Percentiles rank a stretch among this genome's conserved stretches.
Conservation (phyloP, 1,140 invertebrate species). For the Aphidius ervi region DNA sequence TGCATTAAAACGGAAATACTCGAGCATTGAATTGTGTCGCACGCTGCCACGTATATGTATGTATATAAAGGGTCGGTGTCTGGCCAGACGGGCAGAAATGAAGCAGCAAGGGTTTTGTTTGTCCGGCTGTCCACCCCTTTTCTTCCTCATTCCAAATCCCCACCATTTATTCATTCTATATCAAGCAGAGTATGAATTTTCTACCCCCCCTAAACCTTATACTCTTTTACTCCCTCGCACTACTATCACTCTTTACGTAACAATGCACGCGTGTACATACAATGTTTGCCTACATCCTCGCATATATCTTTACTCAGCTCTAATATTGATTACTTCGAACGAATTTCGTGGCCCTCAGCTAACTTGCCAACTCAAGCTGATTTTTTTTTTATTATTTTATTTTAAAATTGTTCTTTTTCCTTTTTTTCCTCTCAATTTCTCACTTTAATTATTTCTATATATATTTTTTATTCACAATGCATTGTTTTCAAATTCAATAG, state of each 20-base stretch:
- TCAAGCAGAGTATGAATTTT: background rate
- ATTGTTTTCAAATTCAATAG: no score
- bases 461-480: no score
- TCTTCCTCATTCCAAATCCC: conserved; percentile 31
- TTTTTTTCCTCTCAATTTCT: no score
- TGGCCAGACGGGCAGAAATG: conserved; percentile 53
- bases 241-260: conserved; percentile 28
- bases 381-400: background rate
- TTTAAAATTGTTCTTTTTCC: no score
- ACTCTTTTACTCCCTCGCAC: background rate
- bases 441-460: no score
- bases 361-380: background rate
- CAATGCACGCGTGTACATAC: conserved; percentile 40
- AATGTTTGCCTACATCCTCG: conserved; percentile 45
- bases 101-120: conserved; percentile 55
- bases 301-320: conserved; percentile 42
- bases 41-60: conserved; percentile 21
- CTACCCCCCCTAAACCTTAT: background rate
- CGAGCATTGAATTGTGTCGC: conserved; percentile 16
- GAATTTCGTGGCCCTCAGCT: conserved; percentile 33
- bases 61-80: conserved; percentile 43
- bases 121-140: conserved; percentile 50
- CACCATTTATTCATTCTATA: background rate
- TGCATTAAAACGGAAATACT: conserved; percentile 35
- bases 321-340: conserved; percentile 49